Evolutionary conservation across 2,888 invertebrate genomes (phyloP).

Genomic region (Rhimphoctona megacephalus): DNA sequence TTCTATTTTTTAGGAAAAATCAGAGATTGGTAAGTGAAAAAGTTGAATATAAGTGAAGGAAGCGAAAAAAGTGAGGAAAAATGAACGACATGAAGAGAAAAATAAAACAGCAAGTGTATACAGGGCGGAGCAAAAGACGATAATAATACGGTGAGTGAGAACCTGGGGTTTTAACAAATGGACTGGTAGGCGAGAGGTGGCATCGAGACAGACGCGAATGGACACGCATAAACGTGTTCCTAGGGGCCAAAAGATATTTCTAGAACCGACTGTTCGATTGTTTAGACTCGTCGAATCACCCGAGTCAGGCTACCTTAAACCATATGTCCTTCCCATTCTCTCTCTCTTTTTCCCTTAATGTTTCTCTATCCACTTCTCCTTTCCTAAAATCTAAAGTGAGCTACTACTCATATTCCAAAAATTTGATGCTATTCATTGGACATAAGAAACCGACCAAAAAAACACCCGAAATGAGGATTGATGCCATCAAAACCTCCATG

Average conservation of each 20-base stretch:
- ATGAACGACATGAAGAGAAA: slow-evolving; percentile 24
- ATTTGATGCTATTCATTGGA: too few relatives aligned
- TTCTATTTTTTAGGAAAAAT: too few relatives aligned
- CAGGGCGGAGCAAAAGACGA: slow-evolving; percentile 43
- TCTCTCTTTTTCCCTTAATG: too few relatives aligned
- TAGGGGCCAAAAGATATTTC: slow-evolving; percentile 78
- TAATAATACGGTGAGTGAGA: slow-evolving; percentile 62
- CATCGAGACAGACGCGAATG: slow-evolving; percentile 53
- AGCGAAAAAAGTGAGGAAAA: background rate
- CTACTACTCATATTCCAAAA: too few relatives aligned
- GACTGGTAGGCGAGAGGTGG: slow-evolving; percentile 42
- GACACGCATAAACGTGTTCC: slow-evolving; percentile 77
- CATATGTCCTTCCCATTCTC: slow-evolving; percentile 18
- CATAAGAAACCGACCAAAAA: too few relatives aligned
- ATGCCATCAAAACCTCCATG: too few relatives aligned
- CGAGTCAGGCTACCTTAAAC: slow-evolving; percentile 74
- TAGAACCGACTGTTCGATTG: slow-evolving; percentile 79
- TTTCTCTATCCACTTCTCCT: too few relatives aligned
- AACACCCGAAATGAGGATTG: too few relatives aligned
- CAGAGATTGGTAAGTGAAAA: too few relatives aligned
- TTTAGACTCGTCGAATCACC: slow-evolving; percentile 78
- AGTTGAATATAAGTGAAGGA: too few relatives aligned
- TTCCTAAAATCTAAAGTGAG: too few relatives aligned
- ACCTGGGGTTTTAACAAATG: slow-evolving; percentile 55
- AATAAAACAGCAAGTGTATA: slow-evolving; percentile 14